Evolutionary conservation across 2,888 invertebrate genomes (phyloP).

Genomic region (Leistus spinibarbis): DNA sequence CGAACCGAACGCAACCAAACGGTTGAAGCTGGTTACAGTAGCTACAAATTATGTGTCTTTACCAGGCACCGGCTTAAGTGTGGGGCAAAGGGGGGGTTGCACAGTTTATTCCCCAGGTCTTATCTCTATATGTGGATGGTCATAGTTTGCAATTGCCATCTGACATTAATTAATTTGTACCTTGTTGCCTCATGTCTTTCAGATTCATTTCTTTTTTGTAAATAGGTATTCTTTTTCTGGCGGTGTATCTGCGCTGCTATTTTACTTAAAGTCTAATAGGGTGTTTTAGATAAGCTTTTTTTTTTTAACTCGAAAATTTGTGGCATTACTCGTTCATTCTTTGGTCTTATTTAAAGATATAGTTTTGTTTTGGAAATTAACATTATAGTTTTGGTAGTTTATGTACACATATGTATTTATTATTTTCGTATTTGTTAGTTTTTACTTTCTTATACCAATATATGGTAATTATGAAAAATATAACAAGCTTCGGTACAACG

Average conservation of each 20-base stretch:
- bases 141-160: constrained; percentile 26
- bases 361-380: no score
- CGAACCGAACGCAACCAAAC: not conserved
- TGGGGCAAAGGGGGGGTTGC: not conserved
- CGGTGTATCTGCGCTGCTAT: not conserved
- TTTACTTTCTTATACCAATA: no score
- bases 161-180: constrained; percentile 38
- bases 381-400: no score
- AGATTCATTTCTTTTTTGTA: not conserved
- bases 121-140: constrained; percentile 3
- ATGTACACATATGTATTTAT: no score
- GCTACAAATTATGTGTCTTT: constrained; percentile 36
- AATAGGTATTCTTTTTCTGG: not conserved
- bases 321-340: not conserved
- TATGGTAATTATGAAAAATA: no score
- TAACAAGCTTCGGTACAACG: no score
- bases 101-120: not conserved
- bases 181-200: constrained; percentile 9
- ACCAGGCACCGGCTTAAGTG: not conserved
- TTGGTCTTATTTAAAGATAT: no score
- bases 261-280: constrained; percentile 3
- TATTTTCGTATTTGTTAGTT: no score
- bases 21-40: constrained; percentile 26
- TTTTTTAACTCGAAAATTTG: constrained; percentile 28
- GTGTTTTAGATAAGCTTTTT: not conserved